Evolutionary conservation across 2,797 vertebrate genomes (phyloP), one percentile per base, ranked within the genome.

Genomic region (Pelodytes ibericus): DNA sequence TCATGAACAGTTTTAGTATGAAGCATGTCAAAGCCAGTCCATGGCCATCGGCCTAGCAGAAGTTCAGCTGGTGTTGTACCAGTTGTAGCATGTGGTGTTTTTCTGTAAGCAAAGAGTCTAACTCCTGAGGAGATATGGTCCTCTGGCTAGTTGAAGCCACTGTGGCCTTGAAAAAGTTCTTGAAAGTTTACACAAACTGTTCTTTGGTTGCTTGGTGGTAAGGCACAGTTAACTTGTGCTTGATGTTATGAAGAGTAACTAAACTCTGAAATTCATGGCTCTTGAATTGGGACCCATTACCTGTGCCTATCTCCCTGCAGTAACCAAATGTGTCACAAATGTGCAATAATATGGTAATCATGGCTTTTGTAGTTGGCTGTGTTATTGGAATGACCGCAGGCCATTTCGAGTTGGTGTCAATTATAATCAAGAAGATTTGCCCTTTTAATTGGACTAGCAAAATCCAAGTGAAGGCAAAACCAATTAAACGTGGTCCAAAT

Each of bases 191-290:
- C 15, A 44, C 41, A 44, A 44, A 44, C 41, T 1, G 41, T 16
- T 44, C 41, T 44, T 44, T 44, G 1, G 41, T 44, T 44, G 41
- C 41, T 44, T 10, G 15, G 41, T 44, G 41, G 41, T 44, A 16
- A 44, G 41, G 41, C 41, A 3, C 41, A 44, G 41, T 44, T 44
- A 44, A 44, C 41, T 1, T 44, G 1, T 57, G 53, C 24, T 26
- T 57, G 53, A 26, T 57, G 13, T 22, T 57, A 57, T 8, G 4
- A 57, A 22, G 9, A 57, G 4, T 26, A 22, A 13, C 20, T 6
- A 26, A 57, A 57, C 53, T 57, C 53, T 57, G 53, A 22, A 57
- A 22, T 8, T 57, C 53, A 5, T 57, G 53, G 53, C n/a, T 22
- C 20, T 6, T 26, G 13, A 57, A 57, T 16, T 44, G 15, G 2